phyloP scores from a whole-genome alignment of 2,797 vertebrate species.

The Gymnoscopelus braueri region DNA sequence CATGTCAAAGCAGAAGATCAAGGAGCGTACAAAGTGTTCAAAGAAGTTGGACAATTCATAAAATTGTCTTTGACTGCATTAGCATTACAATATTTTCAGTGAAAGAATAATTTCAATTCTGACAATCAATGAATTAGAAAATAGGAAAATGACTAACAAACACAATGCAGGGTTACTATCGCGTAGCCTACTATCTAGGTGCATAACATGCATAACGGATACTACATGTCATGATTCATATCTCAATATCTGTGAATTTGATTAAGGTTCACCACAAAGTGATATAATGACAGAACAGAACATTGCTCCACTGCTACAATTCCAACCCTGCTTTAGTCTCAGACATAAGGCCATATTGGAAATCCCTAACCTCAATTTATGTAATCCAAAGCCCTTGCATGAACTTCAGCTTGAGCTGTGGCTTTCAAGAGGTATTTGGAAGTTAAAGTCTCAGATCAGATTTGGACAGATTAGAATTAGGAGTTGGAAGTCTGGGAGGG shows the following conservation, averaged over 20 bases:
- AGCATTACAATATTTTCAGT: neutral
- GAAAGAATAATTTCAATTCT: neutral
- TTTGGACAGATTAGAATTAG: conserved; percentile 87
- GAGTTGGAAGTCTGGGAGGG: conserved; percentile 84
- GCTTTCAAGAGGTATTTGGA: conserved; percentile 85
- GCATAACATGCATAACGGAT: conserved; percentile 12
- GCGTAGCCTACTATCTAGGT: conserved; percentile 5
- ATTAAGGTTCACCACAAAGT: conserved; percentile 42
- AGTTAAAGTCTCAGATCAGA: conserved; percentile 86
- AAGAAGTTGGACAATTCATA: conserved; percentile 60
- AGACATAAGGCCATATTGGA: conserved; percentile 67
- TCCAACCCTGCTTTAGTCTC: conserved; percentile 51
- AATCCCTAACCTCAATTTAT: conserved; percentile 79
- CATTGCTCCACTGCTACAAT: conserved; percentile 43
- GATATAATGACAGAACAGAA: conserved; percentile 35
- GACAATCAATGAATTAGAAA: neutral
- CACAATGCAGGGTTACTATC: neutral
- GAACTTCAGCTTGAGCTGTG: conserved; percentile 77
- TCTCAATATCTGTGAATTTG: conserved; percentile 2
- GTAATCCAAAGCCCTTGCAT: conserved; percentile 79
- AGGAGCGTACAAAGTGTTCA: conserved; percentile 44
- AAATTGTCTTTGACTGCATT: conserved; percentile 41
- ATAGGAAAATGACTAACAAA: conserved; percentile 3
- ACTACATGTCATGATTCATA: neutral
- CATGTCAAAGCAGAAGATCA: conserved; percentile 62